These are phyloP conservation scores for Cynopterus sphinx DNA, from an alignment of 2,797 vertebrate genomes.

Conservation along the genomic window DNA sequence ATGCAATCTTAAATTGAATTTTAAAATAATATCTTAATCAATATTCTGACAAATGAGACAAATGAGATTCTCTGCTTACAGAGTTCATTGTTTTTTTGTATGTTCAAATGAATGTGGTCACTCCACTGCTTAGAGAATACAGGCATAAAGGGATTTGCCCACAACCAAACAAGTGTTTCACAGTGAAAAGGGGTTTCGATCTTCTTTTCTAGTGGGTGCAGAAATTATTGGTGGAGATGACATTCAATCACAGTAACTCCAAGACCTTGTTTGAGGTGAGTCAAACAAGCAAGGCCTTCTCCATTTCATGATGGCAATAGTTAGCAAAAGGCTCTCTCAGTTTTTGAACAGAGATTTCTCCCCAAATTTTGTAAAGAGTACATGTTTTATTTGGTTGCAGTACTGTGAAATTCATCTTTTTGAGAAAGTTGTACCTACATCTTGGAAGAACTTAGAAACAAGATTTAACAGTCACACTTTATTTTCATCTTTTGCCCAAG, in stretches of 20 bases:
- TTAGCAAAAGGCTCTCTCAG: not conserved
- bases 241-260: not conserved
- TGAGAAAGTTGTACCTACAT: not conserved
- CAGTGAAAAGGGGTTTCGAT: not conserved
- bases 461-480: not conserved
- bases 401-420: not conserved
- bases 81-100: not conserved
- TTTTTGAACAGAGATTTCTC: conserved; percentile 20
- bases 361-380: not conserved
- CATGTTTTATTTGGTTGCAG: not conserved
- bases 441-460: not conserved
- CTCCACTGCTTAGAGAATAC: not conserved
- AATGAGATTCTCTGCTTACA: not conserved
- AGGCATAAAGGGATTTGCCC: not conserved
- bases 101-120: not conserved
- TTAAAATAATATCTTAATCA: not conserved
- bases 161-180: not conserved
- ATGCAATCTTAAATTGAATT: not conserved
- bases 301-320: not conserved
- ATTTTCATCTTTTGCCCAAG: conserved; percentile 8
- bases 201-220: not conserved
- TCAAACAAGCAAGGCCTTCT: not conserved
- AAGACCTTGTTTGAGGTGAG: not conserved
- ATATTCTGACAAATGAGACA: not conserved
- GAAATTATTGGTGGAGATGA: not conserved